A percentile compares a stretch with the other conserved stretches of the same genome.
Conservation (phyloP, 2,888 invertebrate species). For the Azorinus chamasolen region DNA sequence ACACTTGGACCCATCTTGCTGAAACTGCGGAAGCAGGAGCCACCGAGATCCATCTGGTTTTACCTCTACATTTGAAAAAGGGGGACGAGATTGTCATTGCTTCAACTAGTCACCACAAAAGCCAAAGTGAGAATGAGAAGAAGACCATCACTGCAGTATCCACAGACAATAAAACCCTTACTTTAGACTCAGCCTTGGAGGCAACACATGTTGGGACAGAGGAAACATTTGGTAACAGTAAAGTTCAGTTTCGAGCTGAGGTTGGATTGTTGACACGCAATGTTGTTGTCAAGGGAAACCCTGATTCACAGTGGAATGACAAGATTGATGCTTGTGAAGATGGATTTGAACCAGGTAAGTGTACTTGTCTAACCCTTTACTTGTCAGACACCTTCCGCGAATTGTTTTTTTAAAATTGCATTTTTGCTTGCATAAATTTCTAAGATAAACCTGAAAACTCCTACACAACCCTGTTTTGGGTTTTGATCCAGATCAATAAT, state of each 20-base stretch:
- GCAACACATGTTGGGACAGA: constrained; percentile 73
- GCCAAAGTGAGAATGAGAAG: constrained; percentile 79
- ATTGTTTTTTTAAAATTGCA: too few relatives aligned
- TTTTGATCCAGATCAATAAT: too few relatives aligned
- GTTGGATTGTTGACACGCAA: constrained; percentile 80
- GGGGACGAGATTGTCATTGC: constrained; percentile 78
- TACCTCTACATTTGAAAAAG: constrained; percentile 74
- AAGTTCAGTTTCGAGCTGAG: too few relatives aligned
- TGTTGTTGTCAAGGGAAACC: constrained; percentile 76
- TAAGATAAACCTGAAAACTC: too few relatives aligned
- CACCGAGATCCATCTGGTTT: too few relatives aligned
- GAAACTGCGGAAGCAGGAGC: too few relatives aligned
- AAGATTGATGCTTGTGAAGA: constrained; percentile 78
- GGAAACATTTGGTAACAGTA: constrained; percentile 59
- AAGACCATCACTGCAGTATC: constrained; percentile 69
- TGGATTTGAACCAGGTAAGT: constrained; percentile 83
- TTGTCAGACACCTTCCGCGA: too few relatives aligned
- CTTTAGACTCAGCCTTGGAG: constrained; percentile 62
- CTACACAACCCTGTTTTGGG: too few relatives aligned
- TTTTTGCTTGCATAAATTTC: too few relatives aligned
- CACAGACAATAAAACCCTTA: constrained; percentile 69
- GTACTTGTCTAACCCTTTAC: too few relatives aligned
- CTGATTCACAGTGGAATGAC: constrained; percentile 69
- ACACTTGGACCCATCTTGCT: too few relatives aligned
- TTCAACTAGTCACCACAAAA: constrained; percentile 77